Conservation (phyloP, 2,888 invertebrate genomes). For the Drosophila multiciliata region DNA sequence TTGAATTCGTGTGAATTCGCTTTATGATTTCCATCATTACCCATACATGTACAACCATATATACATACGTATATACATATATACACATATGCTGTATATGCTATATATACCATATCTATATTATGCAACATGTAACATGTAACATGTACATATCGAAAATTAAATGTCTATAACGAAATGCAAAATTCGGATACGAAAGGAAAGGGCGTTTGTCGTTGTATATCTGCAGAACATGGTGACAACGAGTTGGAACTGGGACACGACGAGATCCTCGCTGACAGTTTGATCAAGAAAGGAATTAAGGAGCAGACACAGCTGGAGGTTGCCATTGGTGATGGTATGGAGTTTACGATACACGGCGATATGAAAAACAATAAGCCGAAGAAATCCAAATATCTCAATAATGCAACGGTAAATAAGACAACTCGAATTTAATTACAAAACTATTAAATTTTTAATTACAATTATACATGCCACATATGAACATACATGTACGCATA, state of each 20-base stretch:
- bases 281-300: constrained; percentile 93
- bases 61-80: constrained; percentile 29
- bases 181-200: constrained; percentile 85
- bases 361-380: constrained; percentile 92
- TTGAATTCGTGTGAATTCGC: constrained; percentile 64
- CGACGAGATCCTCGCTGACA: constrained; percentile 92
- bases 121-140: constrained; percentile 52
- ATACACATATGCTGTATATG: constrained; percentile 11
- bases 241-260: constrained; percentile 88
- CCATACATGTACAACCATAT: constrained; percentile 58
- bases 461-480: constrained; percentile 32
- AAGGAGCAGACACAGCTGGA: constrained; percentile 95
- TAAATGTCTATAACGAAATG: constrained; percentile 52
- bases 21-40: constrained; percentile 72
- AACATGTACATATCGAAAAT: constrained; percentile 58
- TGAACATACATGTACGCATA: constrained; percentile 24
- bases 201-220: constrained; percentile 87
- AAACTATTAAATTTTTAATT: constrained; percentile 6
- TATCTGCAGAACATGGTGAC: constrained; percentile 89
- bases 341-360: constrained; percentile 97
- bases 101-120: constrained; percentile 39
- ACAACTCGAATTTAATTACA: constrained; percentile 33
- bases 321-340: constrained; percentile 96
- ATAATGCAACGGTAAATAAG: constrained; percentile 89
- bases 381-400: constrained; percentile 92